Evolutionary conservation across 2,797 vertebrate species (phyloP).

Genomic region (Eutrigla gurnardus): DNA sequence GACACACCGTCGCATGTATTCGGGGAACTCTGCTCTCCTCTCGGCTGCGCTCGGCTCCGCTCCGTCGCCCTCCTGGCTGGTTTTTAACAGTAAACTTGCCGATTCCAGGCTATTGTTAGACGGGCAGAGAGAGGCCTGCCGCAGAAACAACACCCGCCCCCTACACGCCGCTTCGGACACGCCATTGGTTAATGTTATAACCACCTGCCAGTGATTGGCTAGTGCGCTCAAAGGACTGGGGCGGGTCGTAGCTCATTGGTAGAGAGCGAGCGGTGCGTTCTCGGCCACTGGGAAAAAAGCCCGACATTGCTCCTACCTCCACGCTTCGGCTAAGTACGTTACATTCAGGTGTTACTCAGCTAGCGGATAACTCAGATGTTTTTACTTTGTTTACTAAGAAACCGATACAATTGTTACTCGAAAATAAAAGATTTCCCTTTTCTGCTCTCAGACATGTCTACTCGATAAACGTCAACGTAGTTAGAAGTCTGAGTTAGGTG

Average conservation of each 20-base stretch:
- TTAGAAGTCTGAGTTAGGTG: background rate
- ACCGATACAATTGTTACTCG: background rate
- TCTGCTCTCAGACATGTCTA: background rate
- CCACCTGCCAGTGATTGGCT: slow-evolving; percentile 51
- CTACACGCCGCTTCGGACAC: slow-evolving; percentile 12
- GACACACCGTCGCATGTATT: slow-evolving; percentile 56
- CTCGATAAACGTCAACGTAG: background rate
- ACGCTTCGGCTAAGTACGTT: accelerated
- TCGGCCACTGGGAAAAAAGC: accelerated
- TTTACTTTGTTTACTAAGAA: background rate
- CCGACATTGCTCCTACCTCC: accelerated
- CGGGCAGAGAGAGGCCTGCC: slow-evolving; percentile 66
- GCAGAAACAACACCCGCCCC: slow-evolving; percentile 69
- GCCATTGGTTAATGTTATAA: slow-evolving; percentile 55
- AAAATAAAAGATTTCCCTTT: background rate
- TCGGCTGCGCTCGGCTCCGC: slow-evolving; percentile 38
- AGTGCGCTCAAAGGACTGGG: slow-evolving; percentile 14
- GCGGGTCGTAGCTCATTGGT: slow-evolving; percentile 40
- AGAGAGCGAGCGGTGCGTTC: slow-evolving; percentile 44
- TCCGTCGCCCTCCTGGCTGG: slow-evolving; percentile 54
- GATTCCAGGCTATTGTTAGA: slow-evolving; percentile 80
- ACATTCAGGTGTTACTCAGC: slow-evolving; percentile 26
- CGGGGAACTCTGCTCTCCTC: slow-evolving; percentile 36
- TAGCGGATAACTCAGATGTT: background rate
- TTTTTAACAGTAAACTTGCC: slow-evolving; percentile 71